Conservation (phyloP, 1,140 invertebrate genomes). For the Scylla paramamosain region DNA sequence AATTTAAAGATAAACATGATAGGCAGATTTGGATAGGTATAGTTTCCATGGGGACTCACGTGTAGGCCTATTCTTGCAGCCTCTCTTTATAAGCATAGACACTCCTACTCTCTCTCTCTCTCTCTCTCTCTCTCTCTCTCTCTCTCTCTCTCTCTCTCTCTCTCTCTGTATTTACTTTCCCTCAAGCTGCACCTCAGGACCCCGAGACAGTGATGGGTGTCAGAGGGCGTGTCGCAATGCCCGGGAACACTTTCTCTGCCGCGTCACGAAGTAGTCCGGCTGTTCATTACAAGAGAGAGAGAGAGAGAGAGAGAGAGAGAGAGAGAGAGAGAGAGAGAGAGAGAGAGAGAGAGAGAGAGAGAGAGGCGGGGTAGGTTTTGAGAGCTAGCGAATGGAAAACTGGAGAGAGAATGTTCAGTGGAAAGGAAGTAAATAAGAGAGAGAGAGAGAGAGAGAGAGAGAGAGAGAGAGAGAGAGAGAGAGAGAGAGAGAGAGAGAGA, state of each 20-base stretch:
- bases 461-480: slow-evolving; percentile 21
- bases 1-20: too few relatives aligned
- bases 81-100: too few relatives aligned
- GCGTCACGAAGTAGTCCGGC: neutral
- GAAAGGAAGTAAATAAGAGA: neutral
- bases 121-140: too few relatives aligned
- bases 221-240: neutral
- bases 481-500: neutral
- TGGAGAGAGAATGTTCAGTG: neutral
- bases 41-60: too few relatives aligned
- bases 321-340: neutral
- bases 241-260: neutral
- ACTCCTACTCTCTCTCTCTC: too few relatives aligned
- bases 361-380: neutral
- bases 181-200: neutral
- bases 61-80: too few relatives aligned
- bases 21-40: too few relatives aligned
- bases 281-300: neutral
- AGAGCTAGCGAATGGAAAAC: too few relatives aligned
- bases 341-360: neutral
- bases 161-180: too few relatives aligned
- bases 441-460: neutral
- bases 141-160: too few relatives aligned
- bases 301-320: neutral
- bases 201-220: neutral